These are phyloP conservation scores for Regulus satrapa DNA, from an alignment of 2,113 vertebrate genomes.

Conservation along the genomic window DNA sequence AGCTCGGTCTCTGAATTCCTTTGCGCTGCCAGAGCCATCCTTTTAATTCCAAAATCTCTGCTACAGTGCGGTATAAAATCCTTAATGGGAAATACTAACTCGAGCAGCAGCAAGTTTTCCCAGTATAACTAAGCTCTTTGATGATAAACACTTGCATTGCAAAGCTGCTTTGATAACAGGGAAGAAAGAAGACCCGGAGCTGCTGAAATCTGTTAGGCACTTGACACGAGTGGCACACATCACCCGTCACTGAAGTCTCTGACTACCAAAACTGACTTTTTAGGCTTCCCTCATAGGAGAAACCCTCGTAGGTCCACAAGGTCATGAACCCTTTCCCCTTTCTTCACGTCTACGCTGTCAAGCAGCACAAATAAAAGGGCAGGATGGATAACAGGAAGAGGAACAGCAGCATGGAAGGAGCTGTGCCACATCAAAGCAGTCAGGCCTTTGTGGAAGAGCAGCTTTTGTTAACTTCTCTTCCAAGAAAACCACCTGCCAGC, in stretches of 20 bases:
- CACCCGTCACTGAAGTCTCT: not conserved
- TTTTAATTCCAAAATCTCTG: not conserved
- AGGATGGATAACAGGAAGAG: not conserved
- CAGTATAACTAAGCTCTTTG: not conserved
- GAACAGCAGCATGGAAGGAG: not conserved
- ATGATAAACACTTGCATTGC: not conserved
- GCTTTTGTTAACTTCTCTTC: conserved; percentile 15
- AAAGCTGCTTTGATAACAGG: not conserved
- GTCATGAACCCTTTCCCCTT: not conserved
- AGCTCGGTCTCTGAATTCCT: not conserved
- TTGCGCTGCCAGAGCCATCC: not conserved
- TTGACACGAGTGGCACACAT: not conserved
- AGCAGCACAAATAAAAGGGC: not conserved
- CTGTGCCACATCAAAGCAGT: conserved; percentile 20
- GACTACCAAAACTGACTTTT: not conserved
- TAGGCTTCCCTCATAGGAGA: not conserved
- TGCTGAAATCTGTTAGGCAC: not conserved
- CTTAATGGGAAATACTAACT: not conserved
- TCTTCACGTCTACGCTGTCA: not conserved
- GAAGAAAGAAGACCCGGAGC: not conserved
- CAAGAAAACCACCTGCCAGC: conserved; percentile 44
- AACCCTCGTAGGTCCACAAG: rapidly evolving
- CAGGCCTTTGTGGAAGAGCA: not conserved
- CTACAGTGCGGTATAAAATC: not conserved
- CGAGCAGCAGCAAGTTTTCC: not conserved